Base-by-base conservation (phyloP, 2,797 vertebrate genomes). In the Eulemur rubriventer region DNA sequence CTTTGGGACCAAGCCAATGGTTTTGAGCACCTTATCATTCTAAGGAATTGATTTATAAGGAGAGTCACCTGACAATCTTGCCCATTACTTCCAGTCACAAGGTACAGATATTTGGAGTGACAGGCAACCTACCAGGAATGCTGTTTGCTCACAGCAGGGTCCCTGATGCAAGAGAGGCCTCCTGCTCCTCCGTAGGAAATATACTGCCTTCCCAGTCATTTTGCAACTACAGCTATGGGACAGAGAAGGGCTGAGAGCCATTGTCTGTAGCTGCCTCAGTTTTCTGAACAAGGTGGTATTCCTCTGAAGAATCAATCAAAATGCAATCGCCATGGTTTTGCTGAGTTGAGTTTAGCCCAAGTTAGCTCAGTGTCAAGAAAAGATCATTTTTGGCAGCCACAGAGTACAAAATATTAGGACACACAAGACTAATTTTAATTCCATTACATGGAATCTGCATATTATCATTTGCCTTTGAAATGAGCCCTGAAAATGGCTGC, bases 321-420 rank as follows among this genome's bases (percentile, higher is more conserved):
- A 95, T 67, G 63, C 7, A 91, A 85, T 95, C 81, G 83, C 46
- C 90, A 84, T 76, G 30, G 24, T n/a, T 97, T 96, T 85, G 35
- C 86, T 41, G 13, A 97, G 94, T 97, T 82, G 79, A 48, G 92
- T 92, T 96, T 95, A 96, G 67, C 22, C 73, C 46, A 50, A 4
- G 61, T 97, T 97, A 86, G n/a, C 89, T 96, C 92, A 89, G 55
- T 48, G 43, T 97, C 97, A 97, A 97, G 97, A 98, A 97, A 97
- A 72, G 67, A 94, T 96, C 41, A 55, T 41, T 97, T 94, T 89
- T 97, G 89, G 81, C 96, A 98, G 96, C 94, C 98, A 93, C 79
- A 93, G 85, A 91, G 73, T 67, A 95, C 52, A 89, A 93, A 93
- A 97, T 88, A 82, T 87, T 96, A 94, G 94, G 78, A 93, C 72